Percentiles rank a stretch among this genome's conserved stretches.
phyloP scores from a whole-genome alignment of 2,888 invertebrate species.

The Lepidochrysops patricia region DNA sequence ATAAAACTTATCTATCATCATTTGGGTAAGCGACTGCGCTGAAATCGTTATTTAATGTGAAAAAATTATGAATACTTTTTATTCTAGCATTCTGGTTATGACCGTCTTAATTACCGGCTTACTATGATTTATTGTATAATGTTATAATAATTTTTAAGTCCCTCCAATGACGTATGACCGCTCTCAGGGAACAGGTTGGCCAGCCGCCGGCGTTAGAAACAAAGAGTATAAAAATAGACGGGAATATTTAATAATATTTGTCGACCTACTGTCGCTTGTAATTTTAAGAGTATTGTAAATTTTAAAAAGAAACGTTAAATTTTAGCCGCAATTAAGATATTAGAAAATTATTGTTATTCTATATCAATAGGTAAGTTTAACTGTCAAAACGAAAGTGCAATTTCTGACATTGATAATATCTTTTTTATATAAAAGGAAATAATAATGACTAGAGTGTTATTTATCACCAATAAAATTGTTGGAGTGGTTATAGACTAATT shows the following conservation, averaged over 20 bases:
- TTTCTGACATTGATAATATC: not conserved
- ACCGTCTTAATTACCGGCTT: slow-evolving; percentile 72
- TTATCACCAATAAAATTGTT: not conserved
- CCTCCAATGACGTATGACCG: slow-evolving; percentile 65
- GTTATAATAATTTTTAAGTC: slow-evolving; percentile 65
- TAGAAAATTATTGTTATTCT: too few relatives aligned
- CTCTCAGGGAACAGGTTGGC: slow-evolving; percentile 53
- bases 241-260: too few relatives aligned
- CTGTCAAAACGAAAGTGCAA: not conserved
- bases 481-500: not conserved
- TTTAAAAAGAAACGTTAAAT: too few relatives aligned
- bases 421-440: not conserved
- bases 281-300: too few relatives aligned
- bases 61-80: slow-evolving; percentile 65
- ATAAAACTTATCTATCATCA: slow-evolving; percentile 48
- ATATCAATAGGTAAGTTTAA: too few relatives aligned
- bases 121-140: slow-evolving; percentile 73
- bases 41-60: slow-evolving; percentile 70
- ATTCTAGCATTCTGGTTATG: slow-evolving; percentile 63
- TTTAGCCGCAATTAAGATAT: too few relatives aligned
- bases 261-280: too few relatives aligned
- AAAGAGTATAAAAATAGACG: slow-evolving; percentile 2
- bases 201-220: slow-evolving; percentile 56
- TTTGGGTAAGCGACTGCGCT: slow-evolving; percentile 43
- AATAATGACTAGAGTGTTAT: not conserved